Conservation (phyloP, 2,797 vertebrate species). For the Pangasius mekongensis region DNA sequence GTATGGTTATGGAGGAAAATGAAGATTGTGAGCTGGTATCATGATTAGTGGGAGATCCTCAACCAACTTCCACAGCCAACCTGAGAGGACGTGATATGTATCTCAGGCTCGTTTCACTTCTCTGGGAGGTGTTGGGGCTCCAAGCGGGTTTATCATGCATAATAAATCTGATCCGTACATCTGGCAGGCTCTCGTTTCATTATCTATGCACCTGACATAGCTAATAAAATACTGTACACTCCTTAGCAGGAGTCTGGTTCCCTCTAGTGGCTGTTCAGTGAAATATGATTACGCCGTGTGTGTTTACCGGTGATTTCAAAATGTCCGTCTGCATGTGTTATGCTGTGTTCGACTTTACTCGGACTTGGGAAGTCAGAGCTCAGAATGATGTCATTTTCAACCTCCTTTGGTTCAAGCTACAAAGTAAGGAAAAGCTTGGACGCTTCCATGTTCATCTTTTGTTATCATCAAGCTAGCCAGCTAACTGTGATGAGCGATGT, state of each 20-base stretch:
- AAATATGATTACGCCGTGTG: not conserved
- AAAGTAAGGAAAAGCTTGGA: too few species aligned
- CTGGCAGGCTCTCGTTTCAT: not conserved
- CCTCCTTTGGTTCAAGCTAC: too few species aligned
- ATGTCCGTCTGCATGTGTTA: too few species aligned
- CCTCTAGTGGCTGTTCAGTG: not conserved
- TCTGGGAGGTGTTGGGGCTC: not conserved
- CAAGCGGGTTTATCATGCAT: not conserved
- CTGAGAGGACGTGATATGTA: not conserved
- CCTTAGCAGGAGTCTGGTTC: not conserved
- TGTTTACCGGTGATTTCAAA: too few species aligned
- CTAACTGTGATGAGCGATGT: too few species aligned
- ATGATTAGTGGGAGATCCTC: not conserved
- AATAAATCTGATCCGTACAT: not conserved
- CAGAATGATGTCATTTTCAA: too few species aligned
- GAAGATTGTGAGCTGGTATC: not conserved
- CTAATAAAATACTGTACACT: not conserved
- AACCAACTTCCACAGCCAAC: not conserved
- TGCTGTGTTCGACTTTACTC: too few species aligned
- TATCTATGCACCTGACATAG: not conserved
- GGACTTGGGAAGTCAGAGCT: too few species aligned
- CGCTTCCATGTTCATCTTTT: too few species aligned
- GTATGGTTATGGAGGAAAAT: not conserved
- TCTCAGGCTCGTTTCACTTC: too few species aligned
- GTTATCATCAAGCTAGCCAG: too few species aligned